Conservation (phyloP, 2,113 vertebrate species). For the Euleptes europaea region DNA sequence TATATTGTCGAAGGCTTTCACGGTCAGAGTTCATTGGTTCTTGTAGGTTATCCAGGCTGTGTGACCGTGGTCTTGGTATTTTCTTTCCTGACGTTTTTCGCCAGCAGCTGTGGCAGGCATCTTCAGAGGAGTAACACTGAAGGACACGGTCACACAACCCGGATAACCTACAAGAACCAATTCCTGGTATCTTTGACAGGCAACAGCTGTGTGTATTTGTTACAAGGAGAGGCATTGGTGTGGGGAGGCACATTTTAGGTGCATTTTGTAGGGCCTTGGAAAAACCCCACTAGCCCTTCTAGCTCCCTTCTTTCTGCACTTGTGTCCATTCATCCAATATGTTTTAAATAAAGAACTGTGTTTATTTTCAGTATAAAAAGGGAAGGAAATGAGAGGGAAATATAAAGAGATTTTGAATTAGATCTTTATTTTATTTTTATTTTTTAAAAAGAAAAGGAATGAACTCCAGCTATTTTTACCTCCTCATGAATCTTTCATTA, state of each 20-base stretch:
- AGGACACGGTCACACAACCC: no score
- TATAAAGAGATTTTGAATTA: conserved; percentile 66
- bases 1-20: no score
- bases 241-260: background rate
- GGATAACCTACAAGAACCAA: no score
- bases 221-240: no score
- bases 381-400: conserved; percentile 61
- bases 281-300: conserved; percentile 16
- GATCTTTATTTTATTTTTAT: background rate
- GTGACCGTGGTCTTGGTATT: no score
- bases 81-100: no score
- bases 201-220: no score
- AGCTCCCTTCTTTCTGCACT: conserved; percentile 38
- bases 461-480: conserved; percentile 69
- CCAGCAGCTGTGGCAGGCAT: no score
- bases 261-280: conserved; percentile 28
- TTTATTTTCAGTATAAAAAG: conserved; percentile 66
- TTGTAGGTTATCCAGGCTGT: no score
- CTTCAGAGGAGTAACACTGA: no score
- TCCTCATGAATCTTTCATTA: conserved; percentile 72
- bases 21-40: no score
- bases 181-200: background rate
- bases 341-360: conserved; percentile 42
- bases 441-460: conserved; percentile 48
- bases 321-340: conserved; percentile 47